A percentile compares a stretch with the other conserved stretches of the same genome.
Conservation (phyloP, 2,113 vertebrate species). For the Tenrec ecaudatus region DNA sequence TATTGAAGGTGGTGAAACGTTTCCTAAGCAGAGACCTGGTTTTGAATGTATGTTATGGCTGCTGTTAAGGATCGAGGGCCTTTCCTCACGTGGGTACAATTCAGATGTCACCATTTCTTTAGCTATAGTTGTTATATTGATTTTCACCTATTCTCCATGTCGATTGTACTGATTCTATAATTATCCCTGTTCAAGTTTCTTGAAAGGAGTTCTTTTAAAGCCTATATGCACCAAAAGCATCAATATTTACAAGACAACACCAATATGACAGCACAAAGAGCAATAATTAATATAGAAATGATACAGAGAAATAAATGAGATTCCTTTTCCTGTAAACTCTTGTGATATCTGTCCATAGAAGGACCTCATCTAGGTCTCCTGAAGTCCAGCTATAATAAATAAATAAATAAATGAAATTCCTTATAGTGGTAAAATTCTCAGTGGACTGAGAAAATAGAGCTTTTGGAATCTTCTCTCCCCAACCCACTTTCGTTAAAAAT, state of each 20-base stretch:
- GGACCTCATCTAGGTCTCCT: too few relatives aligned
- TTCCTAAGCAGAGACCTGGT: background rate
- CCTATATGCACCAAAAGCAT: too few relatives aligned
- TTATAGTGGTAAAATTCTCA: background rate
- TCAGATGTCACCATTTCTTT: background rate
- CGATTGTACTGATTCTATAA: background rate
- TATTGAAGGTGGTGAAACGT: background rate
- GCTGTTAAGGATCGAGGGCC: slow-evolving; percentile 23
- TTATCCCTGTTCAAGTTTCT: slow-evolving; percentile 4
- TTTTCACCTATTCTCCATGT: background rate
- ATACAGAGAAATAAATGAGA: background rate
- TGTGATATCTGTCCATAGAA: background rate
- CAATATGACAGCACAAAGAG: background rate
- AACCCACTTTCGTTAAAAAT: background rate
- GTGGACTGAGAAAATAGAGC: background rate
- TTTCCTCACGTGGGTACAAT: slow-evolving; percentile 3
- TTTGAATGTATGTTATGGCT: background rate
- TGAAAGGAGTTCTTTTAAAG: slow-evolving; percentile 36
- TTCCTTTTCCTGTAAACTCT: background rate
- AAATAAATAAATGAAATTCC: background rate
- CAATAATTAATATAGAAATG: background rate
- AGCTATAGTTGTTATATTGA: slow-evolving; percentile 7
- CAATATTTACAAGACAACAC: background rate
- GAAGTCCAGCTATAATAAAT: background rate
- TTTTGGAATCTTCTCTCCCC: background rate